A percentile compares a stretch with the other conserved stretches of the same genome.
These are phyloP conservation scores for Myocastor coypus DNA, from an alignment of 2,113 vertebrate species.

Conservation along the genomic window DNA sequence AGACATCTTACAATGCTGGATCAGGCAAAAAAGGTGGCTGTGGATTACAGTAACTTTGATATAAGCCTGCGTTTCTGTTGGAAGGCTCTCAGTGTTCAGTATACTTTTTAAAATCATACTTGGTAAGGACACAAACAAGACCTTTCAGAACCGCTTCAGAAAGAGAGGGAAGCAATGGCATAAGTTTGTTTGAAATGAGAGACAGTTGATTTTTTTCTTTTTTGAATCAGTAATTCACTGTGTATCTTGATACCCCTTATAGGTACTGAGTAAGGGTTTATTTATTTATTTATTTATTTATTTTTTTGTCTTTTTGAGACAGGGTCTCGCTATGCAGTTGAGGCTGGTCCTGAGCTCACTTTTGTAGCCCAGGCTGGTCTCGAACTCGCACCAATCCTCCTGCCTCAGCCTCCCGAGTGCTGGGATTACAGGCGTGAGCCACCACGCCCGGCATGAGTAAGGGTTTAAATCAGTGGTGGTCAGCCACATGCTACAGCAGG, in stretches of 20 bases:
- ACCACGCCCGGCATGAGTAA: no score
- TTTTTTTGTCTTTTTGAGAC: no score
- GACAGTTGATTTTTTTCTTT: neutral
- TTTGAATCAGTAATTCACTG: neutral
- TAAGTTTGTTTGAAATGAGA: neutral
- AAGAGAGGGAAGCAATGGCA: neutral
- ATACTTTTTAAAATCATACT: neutral
- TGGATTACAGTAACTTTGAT: neutral
- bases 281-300: no score
- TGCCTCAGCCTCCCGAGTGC: no score
- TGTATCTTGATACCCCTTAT: neutral
- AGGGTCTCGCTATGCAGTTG: no score
- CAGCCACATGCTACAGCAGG: neutral
- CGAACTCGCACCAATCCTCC: no score
- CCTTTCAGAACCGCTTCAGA: neutral
- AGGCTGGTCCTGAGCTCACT: no score
- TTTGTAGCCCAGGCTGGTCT: no score
- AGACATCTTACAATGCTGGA: neutral
- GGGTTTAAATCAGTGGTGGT: neutral
- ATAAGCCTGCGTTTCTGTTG: neutral
- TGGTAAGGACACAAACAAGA: neutral
- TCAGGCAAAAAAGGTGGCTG: neutral
- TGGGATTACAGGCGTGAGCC: no score
- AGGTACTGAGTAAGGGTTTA: constrained; percentile 14
- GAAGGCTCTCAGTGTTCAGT: neutral